Conservation (phyloP, 2,888 invertebrate species). For the Eristalis arbustorum region DNA sequence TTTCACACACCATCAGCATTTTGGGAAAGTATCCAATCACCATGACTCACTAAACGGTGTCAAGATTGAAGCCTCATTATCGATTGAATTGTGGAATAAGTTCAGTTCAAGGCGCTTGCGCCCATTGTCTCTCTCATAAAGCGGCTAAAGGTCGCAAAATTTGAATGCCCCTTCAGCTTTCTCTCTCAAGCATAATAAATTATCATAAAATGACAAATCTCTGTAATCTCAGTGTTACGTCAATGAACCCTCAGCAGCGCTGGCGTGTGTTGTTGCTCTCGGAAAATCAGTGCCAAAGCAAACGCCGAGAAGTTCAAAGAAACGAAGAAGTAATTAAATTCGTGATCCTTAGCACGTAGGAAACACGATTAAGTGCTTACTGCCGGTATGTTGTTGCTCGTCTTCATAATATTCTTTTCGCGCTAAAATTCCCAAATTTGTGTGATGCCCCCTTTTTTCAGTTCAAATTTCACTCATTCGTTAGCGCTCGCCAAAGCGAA, state of each 20-base stretch:
- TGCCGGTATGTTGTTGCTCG: neutral
- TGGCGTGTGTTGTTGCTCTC: neutral
- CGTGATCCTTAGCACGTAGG: neutral
- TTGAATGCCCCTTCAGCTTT: neutral
- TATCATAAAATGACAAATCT: neutral
- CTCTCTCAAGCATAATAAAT: neutral
- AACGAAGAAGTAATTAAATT: neutral
- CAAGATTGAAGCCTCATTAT: neutral
- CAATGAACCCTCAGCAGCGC: neutral
- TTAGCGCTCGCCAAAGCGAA: neutral
- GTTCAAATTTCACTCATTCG: neutral
- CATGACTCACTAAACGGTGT: neutral
- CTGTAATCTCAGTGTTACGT: neutral
- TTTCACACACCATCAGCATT: neutral
- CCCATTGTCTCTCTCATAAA: neutral
- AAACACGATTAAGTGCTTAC: neutral
- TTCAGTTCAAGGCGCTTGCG: neutral
- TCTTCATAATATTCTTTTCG: too few relatives aligned
- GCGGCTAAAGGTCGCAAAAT: neutral
- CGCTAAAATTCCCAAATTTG: neutral
- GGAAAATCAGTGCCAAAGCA: neutral
- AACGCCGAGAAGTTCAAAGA: neutral
- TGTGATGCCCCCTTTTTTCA: neutral
- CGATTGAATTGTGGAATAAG: neutral
- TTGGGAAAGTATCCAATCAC: neutral